A percentile compares a stretch with the other conserved stretches of the same genome.
These are phyloP conservation scores for Vimba vimba DNA, from an alignment of 2,113 vertebrate genomes.

Conservation along the genomic window DNA sequence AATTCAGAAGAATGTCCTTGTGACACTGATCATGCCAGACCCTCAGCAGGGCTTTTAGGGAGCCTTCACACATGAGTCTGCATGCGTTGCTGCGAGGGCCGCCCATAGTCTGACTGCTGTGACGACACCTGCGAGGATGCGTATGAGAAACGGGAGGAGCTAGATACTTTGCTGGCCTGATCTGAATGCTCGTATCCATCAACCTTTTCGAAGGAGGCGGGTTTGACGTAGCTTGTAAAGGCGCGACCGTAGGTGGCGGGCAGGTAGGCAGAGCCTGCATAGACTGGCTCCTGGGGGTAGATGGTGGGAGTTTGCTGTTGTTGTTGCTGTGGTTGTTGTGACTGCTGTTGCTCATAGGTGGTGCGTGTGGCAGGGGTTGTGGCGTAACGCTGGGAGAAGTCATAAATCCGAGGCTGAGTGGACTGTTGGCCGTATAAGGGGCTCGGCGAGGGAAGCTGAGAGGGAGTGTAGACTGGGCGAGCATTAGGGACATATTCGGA, in stretches of 20 bases:
- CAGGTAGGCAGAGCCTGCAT: constrained; percentile 80
- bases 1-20: constrained; percentile 30
- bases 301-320: constrained; percentile 63
- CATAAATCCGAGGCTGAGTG: constrained; percentile 79
- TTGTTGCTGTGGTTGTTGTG: constrained; percentile 66
- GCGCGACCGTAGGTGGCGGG: constrained; percentile 84
- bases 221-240: constrained; percentile 87
- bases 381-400: constrained; percentile 80
- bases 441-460: constrained; percentile 75
- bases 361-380: constrained; percentile 74
- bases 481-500: constrained; percentile 80
- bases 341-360: constrained; percentile 77
- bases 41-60: background rate
- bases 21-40: constrained; percentile 52
- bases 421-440: constrained; percentile 75
- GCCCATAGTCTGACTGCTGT: constrained; percentile 81
- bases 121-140: constrained; percentile 83
- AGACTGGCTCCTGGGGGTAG: constrained; percentile 78
- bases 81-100: constrained; percentile 84
- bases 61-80: constrained; percentile 89
- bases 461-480: constrained; percentile 79
- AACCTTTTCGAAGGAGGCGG: constrained; percentile 80
- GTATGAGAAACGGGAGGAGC: constrained; percentile 85
- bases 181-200: constrained; percentile 83
- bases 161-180: constrained; percentile 79